These are phyloP conservation scores for Malurus alboscapulatus DNA, from an alignment of 2,113 vertebrate species.

Conservation along the genomic window DNA sequence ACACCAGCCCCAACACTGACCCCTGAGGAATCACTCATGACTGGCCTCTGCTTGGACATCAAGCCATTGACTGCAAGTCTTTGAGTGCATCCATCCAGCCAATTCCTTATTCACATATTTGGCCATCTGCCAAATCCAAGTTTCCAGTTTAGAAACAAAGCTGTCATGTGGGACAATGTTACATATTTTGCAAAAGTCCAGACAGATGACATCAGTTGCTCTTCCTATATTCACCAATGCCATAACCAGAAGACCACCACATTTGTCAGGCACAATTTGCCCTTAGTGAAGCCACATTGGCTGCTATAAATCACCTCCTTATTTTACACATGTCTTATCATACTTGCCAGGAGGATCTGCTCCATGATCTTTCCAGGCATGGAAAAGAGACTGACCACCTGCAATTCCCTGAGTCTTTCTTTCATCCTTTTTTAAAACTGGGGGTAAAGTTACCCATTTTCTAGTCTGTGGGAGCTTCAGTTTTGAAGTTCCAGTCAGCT, in stretches of 20 bases:
- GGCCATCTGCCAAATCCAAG: neutral
- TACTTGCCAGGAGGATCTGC: neutral
- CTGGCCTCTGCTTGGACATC: neutral
- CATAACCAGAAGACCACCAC: neutral
- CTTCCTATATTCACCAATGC: neutral
- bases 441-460: neutral
- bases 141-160: neutral
- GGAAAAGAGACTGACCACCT: neutral
- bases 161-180: neutral
- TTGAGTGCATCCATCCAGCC: neutral
- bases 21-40: neutral
- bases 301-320: neutral
- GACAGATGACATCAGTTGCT: neutral
- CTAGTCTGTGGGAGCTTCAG: neutral
- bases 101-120: neutral
- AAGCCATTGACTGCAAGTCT: neutral
- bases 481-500: too few species aligned
- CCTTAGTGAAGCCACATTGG: neutral
- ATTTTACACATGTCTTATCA: neutral
- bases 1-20: accelerated
- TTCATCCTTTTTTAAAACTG: neutral
- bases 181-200: neutral
- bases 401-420: neutral
- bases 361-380: neutral
- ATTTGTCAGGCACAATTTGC: neutral